Evolutionary conservation across 1,140 invertebrate genomes (phyloP).

Genomic region (Meteorus sp.): DNA sequence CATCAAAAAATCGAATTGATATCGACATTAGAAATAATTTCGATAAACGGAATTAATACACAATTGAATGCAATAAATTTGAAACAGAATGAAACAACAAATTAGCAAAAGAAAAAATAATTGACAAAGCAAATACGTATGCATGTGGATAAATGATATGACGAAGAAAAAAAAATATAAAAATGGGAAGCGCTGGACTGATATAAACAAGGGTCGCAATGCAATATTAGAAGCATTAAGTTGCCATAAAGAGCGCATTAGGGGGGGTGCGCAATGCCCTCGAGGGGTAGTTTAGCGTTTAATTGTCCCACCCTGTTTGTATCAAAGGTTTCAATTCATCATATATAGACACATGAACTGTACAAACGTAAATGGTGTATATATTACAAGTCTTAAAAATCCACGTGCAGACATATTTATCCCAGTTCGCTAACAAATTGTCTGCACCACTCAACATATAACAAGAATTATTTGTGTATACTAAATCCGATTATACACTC

Average conservation of each 20-base stretch:
- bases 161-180: slow-evolving; percentile 29
- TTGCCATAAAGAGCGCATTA: slow-evolving; percentile 60
- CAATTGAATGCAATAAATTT: not conserved
- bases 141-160: not conserved
- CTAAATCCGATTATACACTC: no score
- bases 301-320: slow-evolving; percentile 56
- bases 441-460: no score
- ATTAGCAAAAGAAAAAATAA: not conserved
- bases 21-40: not conserved
- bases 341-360: slow-evolving; percentile 22
- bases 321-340: slow-evolving; percentile 59
- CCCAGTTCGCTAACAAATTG: no score
- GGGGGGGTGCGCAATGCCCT: slow-evolving; percentile 52
- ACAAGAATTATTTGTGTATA: no score
- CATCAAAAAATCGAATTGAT: no score
- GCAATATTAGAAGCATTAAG: slow-evolving; percentile 60
- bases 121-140: not conserved
- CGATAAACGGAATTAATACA: not conserved
- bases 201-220: slow-evolving; percentile 58
- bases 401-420: no score
- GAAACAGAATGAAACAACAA: not conserved
- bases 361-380: not conserved
- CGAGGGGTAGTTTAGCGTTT: slow-evolving; percentile 60
- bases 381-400: not conserved
- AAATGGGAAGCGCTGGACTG: slow-evolving; percentile 56